Base-by-base conservation (phyloP, 1,140 invertebrate genomes). In the Sinonovacula constricta region DNA sequence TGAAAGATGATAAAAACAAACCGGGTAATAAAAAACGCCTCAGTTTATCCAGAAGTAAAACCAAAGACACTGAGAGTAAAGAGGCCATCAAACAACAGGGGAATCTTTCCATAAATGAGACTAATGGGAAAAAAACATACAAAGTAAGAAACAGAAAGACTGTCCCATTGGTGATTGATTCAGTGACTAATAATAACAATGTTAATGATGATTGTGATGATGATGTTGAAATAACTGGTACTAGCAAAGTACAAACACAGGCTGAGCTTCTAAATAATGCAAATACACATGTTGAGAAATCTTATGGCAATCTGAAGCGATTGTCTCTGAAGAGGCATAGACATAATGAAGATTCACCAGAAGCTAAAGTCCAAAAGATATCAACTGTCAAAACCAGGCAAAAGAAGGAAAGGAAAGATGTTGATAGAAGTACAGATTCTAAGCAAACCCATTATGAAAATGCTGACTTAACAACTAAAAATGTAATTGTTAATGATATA, bases 91-190 rank as follows among this genome's bases (percentile, higher is more conserved):
- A 7, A 45, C 7, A 45, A 45, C 39, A 45, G 39, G 39, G 18
- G 39, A 45, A 45, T 10, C 39, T 45, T 45, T 18, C 18, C 39
- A 45, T 18, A 10, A 7, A 7, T 45, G 18, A 45, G 39, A 18
- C 7, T 45, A 18, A 45, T 18, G 7, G 22, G 2, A 33, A 34
- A 14, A 59, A 15, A n/a, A n/a, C 31, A 12, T 70, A 70, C 18
- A 70, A 3, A 70, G n/a, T 70, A 33, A 57, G 68, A n/a, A 70
- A 70, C 36, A 70, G 54, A 59, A 70, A 59, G 1, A 59, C 68
- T 2, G 54, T 70, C 1, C 54, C 68, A 36, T 18, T 70, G 57
- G 54, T 70, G 39, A 14, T n/a, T 26, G 53, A 26, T 45, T 12
- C 12, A 39, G 56, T 1, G 31, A 26, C 0, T 1, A 34, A 3